A percentile compares a stretch with the other conserved stretches of the same genome.
Evolutionary conservation across 2,113 vertebrate genomes (phyloP).

Genomic region (Bujurquina vittata): DNA sequence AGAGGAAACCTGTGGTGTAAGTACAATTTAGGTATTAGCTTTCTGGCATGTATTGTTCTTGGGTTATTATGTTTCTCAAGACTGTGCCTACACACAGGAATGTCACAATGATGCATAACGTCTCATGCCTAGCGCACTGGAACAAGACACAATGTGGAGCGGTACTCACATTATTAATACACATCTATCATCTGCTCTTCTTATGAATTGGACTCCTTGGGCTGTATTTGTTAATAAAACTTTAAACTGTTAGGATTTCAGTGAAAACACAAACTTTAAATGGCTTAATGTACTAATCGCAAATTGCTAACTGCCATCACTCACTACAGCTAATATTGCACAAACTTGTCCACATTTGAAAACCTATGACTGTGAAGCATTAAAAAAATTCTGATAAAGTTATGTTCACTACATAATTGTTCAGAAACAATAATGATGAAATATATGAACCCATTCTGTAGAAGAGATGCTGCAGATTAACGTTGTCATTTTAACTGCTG

Average conservation of each 20-base stretch:
- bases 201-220: neutral
- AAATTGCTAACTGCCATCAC: neutral
- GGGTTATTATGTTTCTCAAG: constrained; percentile 39
- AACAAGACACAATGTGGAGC: constrained; percentile 7
- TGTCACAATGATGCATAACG: constrained; percentile 12
- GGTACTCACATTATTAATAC: constrained; percentile 10
- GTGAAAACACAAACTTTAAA: neutral
- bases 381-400: neutral
- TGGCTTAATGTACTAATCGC: neutral
- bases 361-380: neutral
- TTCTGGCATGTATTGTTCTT: constrained; percentile 52
- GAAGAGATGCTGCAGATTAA: neutral
- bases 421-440: neutral
- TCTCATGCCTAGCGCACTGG: constrained; percentile 10
- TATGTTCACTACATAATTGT: neutral
- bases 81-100: constrained; percentile 43
- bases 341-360: neutral
- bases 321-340: neutral
- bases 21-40: constrained; percentile 26
- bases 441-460: neutral
- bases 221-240: constrained; percentile 7
- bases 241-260: neutral
- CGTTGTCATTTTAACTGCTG: neutral
- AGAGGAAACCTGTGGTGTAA: constrained; percentile 24
- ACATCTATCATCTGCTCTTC: constrained; percentile 7